These are phyloP conservation scores for Ruditapes philippinarum DNA, from an alignment of 1,140 invertebrate species.

Conservation along the genomic window DNA sequence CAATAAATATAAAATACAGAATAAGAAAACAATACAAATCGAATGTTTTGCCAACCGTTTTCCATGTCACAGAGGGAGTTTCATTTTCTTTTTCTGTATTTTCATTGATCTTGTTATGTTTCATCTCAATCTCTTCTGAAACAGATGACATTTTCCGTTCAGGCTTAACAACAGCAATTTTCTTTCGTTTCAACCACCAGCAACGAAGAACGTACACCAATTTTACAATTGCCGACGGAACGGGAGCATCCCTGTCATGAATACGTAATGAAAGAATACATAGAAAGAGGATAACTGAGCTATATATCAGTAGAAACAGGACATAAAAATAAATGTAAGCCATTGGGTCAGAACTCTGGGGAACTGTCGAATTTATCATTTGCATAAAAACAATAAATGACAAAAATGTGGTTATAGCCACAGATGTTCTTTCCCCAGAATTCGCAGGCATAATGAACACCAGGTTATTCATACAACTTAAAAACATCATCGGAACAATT, in stretches of 20 bases:
- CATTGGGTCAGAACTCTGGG: constrained; percentile 88
- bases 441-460: constrained; percentile 89
- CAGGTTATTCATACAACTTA: constrained; percentile 88
- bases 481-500: constrained; percentile 88
- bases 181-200: background rate
- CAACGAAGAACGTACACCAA: background rate
- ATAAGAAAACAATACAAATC: background rate
- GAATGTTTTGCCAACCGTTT: constrained; percentile 43
- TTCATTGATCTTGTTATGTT: background rate
- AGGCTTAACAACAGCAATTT: background rate
- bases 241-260: constrained; percentile 12
- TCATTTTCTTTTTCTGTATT: background rate
- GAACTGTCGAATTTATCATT: constrained; percentile 88
- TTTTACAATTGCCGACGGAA: background rate
- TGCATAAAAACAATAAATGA: constrained; percentile 89
- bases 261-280: constrained; percentile 47
- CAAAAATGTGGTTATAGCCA: constrained; percentile 88
- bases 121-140: background rate
- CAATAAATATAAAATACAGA: background rate
- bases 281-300: constrained; percentile 15
- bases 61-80: constrained; percentile 26
- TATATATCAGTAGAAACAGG: constrained; percentile 44
- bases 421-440: constrained; percentile 88
- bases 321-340: constrained; percentile 80
- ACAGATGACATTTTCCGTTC: background rate